Evolutionary conservation across 2,888 invertebrate species (phyloP).

Genomic region (Onthophagus sagittarius): DNA sequence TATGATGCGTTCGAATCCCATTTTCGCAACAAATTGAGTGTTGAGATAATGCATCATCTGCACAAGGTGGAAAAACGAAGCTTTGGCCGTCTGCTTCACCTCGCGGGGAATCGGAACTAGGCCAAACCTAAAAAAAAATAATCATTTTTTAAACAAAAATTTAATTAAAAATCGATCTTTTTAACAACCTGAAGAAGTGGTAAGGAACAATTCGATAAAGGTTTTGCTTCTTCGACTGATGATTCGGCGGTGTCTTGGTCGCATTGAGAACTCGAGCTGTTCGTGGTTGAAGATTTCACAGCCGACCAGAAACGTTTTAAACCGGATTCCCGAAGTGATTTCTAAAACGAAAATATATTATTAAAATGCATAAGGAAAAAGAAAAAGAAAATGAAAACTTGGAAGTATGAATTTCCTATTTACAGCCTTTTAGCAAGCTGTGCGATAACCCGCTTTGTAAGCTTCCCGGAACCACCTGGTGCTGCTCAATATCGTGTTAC

Average conservation of each 20-base stretch:
- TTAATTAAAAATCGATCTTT: too few relatives aligned
- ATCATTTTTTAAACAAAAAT: constrained; percentile 6
- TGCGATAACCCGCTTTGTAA: not conserved
- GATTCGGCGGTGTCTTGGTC: constrained; percentile 40
- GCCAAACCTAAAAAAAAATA: constrained; percentile 60
- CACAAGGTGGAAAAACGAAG: constrained; percentile 59
- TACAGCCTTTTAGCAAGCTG: not conserved
- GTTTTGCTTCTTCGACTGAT: constrained; percentile 39
- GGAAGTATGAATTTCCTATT: not conserved
- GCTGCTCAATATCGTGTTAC: not conserved
- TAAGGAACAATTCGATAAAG: constrained; percentile 53
- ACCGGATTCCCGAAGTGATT: constrained; percentile 50
- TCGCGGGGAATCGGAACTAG: constrained; percentile 66
- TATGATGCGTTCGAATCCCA: constrained; percentile 44
- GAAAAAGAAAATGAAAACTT: too few relatives aligned
- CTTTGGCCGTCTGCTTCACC: constrained; percentile 66
- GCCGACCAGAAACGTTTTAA: constrained; percentile 50
- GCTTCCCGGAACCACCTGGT: not conserved
- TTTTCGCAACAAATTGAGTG: constrained; percentile 49
- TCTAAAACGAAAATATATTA: constrained; percentile 44
- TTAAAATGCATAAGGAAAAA: too few relatives aligned
- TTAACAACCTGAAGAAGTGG: constrained; percentile 52
- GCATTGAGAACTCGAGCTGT: constrained; percentile 43
- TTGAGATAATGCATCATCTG: constrained; percentile 44
- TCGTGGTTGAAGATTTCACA: constrained; percentile 47